These are phyloP conservation scores for Pimpla rufipes DNA, from an alignment of 2,888 invertebrate species.

Conservation along the genomic window DNA sequence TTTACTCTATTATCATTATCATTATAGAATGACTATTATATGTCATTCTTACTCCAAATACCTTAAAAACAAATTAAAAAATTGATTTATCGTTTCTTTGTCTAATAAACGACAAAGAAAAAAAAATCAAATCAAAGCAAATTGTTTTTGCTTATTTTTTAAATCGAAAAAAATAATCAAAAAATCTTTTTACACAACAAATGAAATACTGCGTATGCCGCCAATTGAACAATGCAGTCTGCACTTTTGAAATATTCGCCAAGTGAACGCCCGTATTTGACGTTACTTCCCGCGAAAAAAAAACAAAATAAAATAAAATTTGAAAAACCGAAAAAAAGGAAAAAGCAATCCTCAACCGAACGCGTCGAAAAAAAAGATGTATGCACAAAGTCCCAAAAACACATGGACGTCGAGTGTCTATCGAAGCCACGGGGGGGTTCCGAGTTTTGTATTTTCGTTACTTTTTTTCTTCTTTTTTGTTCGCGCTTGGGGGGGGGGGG, in stretches of 20 bases:
- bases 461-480: conserved; percentile 28
- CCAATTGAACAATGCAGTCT: not conserved
- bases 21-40: no score
- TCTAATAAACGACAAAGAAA: not conserved
- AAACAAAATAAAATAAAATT: no score
- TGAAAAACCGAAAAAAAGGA: not conserved
- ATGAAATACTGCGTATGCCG: not conserved
- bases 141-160: no score
- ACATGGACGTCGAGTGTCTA: conserved; percentile 12
- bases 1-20: no score
- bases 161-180: no score
- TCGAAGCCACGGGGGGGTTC: conserved; percentile 1
- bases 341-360: not conserved
- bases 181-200: not conserved
- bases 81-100: not conserved
- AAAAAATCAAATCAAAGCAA: no score
- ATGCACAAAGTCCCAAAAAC: not conserved
- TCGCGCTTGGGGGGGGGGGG: not conserved
- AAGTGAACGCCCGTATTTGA: not conserved
- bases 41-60: no score
- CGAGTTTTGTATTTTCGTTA: conserved; percentile 13
- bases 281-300: not conserved
- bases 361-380: not conserved
- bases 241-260: not conserved
- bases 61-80: no score